Evolutionary conservation across 2,797 vertebrate genomes (phyloP).

Genomic region (Artibeus jamaicensis): DNA sequence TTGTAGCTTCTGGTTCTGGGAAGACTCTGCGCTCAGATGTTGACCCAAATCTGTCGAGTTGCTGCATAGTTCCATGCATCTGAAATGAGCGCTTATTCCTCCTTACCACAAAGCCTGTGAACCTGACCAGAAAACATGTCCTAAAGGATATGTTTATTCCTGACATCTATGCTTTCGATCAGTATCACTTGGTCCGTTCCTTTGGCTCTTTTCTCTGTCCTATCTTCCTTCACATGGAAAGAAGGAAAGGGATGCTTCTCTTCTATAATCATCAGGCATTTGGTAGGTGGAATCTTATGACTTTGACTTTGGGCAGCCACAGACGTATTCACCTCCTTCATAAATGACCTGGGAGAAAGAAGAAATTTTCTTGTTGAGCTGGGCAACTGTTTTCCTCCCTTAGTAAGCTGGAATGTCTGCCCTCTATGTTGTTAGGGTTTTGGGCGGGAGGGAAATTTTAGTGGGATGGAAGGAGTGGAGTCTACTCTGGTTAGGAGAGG

Average conservation of each 20-base stretch:
- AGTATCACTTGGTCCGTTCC: background rate
- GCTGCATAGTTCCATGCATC: background rate
- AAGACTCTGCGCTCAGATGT: background rate
- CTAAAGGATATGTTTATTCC: background rate
- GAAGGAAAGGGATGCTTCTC: background rate
- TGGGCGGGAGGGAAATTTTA: background rate
- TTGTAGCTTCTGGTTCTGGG: background rate
- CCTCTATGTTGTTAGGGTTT: background rate
- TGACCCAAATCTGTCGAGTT: background rate
- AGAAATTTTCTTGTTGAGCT: background rate
- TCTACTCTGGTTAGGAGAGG: background rate
- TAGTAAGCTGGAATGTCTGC: background rate
- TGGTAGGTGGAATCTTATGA: background rate
- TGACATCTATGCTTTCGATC: background rate
- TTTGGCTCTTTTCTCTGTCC: background rate
- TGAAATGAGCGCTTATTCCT: background rate
- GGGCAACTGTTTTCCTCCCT: background rate
- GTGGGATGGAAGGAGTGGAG: background rate
- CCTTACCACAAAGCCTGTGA: background rate
- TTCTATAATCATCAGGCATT: background rate
- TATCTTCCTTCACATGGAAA: background rate
- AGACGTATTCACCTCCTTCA: background rate
- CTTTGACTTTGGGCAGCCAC: background rate
- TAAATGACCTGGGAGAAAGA: background rate
- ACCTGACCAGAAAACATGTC: background rate